A percentile compares a stretch with the other conserved stretches of the same genome.
These are phyloP conservation scores for Enteromius fasciolatus DNA, from an alignment of 2,797 vertebrate species.

Conservation along the genomic window DNA sequence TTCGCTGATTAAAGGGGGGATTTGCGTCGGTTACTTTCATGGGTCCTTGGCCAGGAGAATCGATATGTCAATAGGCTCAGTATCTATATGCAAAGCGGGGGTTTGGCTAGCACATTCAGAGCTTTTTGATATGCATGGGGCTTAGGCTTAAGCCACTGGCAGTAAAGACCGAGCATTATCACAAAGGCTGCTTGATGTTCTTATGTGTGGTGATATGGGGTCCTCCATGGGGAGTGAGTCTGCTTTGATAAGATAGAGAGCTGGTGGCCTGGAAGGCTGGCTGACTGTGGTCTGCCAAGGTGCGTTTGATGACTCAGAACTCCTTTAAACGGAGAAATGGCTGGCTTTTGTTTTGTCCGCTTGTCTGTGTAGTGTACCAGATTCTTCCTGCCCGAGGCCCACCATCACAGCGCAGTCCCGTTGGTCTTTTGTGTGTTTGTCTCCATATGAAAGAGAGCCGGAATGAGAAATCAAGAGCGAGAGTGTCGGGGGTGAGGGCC, in stretches of 20 bases:
- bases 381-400: conserved; percentile 45
- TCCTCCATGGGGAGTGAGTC: conserved; percentile 33
- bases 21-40: conserved; percentile 46
- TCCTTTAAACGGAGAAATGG: conserved; percentile 26
- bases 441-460: conserved; percentile 35
- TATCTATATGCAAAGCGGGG: conserved; percentile 53
- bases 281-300: conserved; percentile 19
- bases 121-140: conserved; percentile 49
- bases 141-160: conserved; percentile 47
- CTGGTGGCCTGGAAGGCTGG: conserved; percentile 33
- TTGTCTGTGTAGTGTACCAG: conserved; percentile 45
- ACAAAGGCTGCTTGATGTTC: conserved; percentile 46
- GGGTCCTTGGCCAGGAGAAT: conserved; percentile 44
- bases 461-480: conserved; percentile 29
- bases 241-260: conserved; percentile 56
- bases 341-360: conserved; percentile 50
- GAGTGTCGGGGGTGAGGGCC: conserved; percentile 38
- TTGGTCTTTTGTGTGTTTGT: conserved; percentile 44
- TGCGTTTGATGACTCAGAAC: conserved; percentile 34
- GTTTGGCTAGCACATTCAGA: conserved; percentile 44
- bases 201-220: conserved; percentile 46
- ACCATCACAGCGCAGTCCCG: conserved; percentile 33
- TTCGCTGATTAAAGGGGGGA: conserved; percentile 53
- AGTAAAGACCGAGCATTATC: conserved; percentile 43
- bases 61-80: conserved; percentile 52